Base-by-base conservation (phyloP, 2,888 invertebrate genomes). In the Petrolisthes cinctipes region DNA sequence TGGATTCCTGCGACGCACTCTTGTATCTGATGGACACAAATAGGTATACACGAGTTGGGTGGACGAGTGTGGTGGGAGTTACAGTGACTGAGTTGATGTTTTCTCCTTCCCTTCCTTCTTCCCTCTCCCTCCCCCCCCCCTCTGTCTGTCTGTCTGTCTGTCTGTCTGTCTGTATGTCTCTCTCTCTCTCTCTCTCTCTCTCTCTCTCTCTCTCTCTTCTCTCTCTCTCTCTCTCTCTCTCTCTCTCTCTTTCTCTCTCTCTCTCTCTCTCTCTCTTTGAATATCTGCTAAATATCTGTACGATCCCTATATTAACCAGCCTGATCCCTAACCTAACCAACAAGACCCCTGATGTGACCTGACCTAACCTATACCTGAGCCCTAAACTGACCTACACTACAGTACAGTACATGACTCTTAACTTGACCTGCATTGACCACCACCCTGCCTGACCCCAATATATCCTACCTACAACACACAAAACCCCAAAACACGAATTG, bases 181-280 rank as follows among this genome's bases (percentile, higher is more conserved):
- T 17, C 78, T 7, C 37, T 37, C 9, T 9, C 37, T 7, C 37
- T 7, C 37, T 37, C 37, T 75, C 14, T 11, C 20, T 11, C 78
- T 78, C 37, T 78, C 37, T 23, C 6, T 78, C 37, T 78, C 20
- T 23, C 78, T 78, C 78, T 78, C 78, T 78, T 78, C 78, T 78
- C 78, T 78, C 78, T 78, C 78, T 78, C 78, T 78, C 78, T 78
- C 78, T 78, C 78, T 78, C 78, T 78, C 78, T 78, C 78, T 78
- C 78, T 78, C 78, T 78, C 78, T 78, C 78, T 78, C 78, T 78
- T 53, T 78, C 78, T 78, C 78, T 78, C 78, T 37, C 51, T 37
- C 51, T 37, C 51, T 37, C 51, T 37, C 51, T 37, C 51, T 37
- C 51, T 37, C 51, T n/a, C n/a, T n/a, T n/a, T n/a, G n/a, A n/a